Evolutionary conservation across 2,113 vertebrate species (phyloP), one percentile per base, ranked within the genome.

Genomic region (Megaptera novaeangliae): DNA sequence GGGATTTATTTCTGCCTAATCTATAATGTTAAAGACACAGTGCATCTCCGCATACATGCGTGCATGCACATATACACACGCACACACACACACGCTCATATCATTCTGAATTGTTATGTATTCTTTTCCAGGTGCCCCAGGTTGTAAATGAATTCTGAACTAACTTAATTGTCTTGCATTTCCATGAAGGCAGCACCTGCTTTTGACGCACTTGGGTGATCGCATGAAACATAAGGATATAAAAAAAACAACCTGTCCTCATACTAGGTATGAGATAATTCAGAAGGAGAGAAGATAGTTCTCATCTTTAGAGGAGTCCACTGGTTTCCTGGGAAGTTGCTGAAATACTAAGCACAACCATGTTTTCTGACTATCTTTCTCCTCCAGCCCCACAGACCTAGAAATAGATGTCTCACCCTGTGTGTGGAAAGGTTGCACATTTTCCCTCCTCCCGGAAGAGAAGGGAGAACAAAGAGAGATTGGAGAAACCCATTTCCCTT

Each of bases 401-500:
- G 84, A 93, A 81, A 83, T 4, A 61, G 57, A 75, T 36, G 5
- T 75, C 90, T 83, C 93, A 96, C 91, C 80, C 91, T 90, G 10
- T 64, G 57, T 78, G 81, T 31, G 34, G 57, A 87, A 95, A 98
- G 75, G 7, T n/a, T 74, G 92, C 1, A 0, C 1, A 55, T 80
- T 69, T 85, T 88, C 81, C 95, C 92, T 52, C 94, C 39, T 23
- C 69, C 95, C 85, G 66, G 92, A 74, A 95, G 92, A 46, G 86
- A 80, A 82, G 52, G 72, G 82, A 39, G 72, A 59, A 34, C 17
- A 21, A 3, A 46, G 69, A 85, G 59, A 36, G 44, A 77, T 72
- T 0, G 3, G 89, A 96, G 92, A 98, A 96, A 94, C 87, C 95
- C 66, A 71, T 92, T 96, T 94, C 90, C 94, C 93, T 97, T 97